Base-by-base conservation (phyloP, 2,113 vertebrate genomes). In the Spizaetus ornatus region DNA sequence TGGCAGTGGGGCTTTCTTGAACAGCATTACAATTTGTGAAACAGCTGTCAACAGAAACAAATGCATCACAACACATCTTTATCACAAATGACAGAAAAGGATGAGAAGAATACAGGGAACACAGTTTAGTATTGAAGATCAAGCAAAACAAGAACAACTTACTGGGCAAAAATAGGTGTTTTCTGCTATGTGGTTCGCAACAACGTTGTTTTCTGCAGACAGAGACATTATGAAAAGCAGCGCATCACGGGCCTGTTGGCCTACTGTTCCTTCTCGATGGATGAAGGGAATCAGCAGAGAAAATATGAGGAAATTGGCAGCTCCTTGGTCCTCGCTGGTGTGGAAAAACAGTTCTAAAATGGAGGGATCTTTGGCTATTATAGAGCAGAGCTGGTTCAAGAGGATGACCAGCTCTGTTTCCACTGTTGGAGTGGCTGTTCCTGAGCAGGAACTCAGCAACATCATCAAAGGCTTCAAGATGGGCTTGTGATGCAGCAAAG, bases 161-260 rank as follows among this genome's bases (percentile, higher is more conserved):
- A 99, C 99, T 92, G 99, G 99, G 96, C 99, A 99, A 97, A 99
- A 99, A 96, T 98, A 99, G 86, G 99, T 99, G 92, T 99, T 99
- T 95, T 99, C 99, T 58, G 99, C 98, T 8, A 99, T 98, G 97
- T 99, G 99, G 48, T 95, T 98, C 93, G 99, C 99, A 95, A 99
- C 99, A 50, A 99, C 95, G 8, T 62, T 98, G 95, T 99, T 99
- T 98, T 99, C 99, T 3, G 99, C 99, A 16, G 99, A 99, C n/a
- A 99, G 95, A 15, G 99, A 99, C 99, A 99, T 99, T 76, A 99
- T 99, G 94, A 99, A 99, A 32, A 99, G 98, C 95, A 99, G 96
- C 0, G 99, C 99, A 20, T 99, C 99, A 56, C 99, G 98, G 56
- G 99, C 99, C 93, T 99, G 99, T 93, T 99, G 99, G 36, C 99